Base-by-base conservation (phyloP, 2,113 vertebrate genomes). In the Eurystomus gularis region DNA sequence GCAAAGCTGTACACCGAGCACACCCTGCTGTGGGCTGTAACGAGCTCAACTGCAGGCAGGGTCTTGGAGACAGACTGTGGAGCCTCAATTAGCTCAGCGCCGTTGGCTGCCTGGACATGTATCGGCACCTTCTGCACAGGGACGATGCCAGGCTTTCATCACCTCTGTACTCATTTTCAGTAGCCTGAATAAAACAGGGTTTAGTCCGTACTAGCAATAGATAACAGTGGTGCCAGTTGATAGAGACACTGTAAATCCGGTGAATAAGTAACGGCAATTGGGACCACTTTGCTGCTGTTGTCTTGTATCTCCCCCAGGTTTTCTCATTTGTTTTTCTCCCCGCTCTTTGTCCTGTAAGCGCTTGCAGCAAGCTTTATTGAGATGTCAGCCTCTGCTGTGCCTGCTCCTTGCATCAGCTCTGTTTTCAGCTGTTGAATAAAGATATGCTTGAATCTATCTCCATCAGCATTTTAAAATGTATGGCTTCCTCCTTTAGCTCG, bases 21-120 rank as follows among this genome's bases (percentile, higher is more conserved):
- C 69, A 85, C 26, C 57, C 82, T 11, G 21, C 82, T 90, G 81
- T 37, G 42, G 78, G 65, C 78, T 92, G 70, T 91, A 94, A 80
- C 6, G 13, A 86, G 76, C 76, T 97, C 94, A 95, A 97, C 94
- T 93, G 69, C 79, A 87, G 79, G n/a, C 73, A 77, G n/a, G 35
- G 55, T 85, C 85, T 81, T 76, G 95, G 92, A 94, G 83, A 96
- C 96, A 95, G 95, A 96, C 88, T 39, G 11, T 18, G 26, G 71
- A 55, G 62, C 91, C 86, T 93, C 80, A 95, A 95, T 95, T 93
- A 97, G 80, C 66, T 95, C 60, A 31, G 89, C 3, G 1, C 68
- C 82, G 78, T 39, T 13, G 40, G 64, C 66, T 44, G 33, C 73
- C 80, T n/a, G n/a, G n/a, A n/a, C n/a, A n/a, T n/a, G n/a, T n/a